Conservation (phyloP, 2,113 vertebrate genomes). For the Lophochroa leadbeateri region DNA sequence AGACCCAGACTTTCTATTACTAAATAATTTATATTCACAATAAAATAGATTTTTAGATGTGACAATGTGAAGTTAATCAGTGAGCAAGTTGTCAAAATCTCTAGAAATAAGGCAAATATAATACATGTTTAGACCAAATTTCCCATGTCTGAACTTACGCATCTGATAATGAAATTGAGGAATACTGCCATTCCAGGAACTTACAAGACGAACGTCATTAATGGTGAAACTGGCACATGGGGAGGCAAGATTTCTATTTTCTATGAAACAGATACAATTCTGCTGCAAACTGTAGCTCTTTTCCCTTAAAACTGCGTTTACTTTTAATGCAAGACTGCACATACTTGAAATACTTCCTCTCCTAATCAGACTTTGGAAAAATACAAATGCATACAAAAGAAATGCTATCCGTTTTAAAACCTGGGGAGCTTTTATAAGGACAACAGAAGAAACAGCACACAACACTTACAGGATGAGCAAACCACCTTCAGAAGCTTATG, state of each 20-base stretch:
- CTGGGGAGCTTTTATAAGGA: neutral
- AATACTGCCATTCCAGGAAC: neutral
- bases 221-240: neutral
- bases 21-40: neutral
- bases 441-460: neutral
- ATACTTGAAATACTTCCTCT: neutral
- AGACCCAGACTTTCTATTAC: neutral
- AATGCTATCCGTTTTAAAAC: neutral
- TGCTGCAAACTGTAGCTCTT: fast-evolving
- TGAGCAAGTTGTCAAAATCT: neutral
- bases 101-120: neutral
- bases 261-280: neutral
- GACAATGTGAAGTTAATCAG: neutral
- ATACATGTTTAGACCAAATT: neutral
- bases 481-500: neutral
- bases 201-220: neutral
- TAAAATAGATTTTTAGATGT: fast-evolving
- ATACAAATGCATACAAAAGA: neutral
- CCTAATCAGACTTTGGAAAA: neutral
- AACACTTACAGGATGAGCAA: neutral
- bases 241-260: neutral
- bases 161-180: neutral
- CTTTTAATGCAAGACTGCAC: neutral
- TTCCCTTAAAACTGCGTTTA: neutral
- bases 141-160: neutral